phyloP scores from a whole-genome alignment of 1,140 invertebrate species.

The Drosophila triauraria region DNA sequence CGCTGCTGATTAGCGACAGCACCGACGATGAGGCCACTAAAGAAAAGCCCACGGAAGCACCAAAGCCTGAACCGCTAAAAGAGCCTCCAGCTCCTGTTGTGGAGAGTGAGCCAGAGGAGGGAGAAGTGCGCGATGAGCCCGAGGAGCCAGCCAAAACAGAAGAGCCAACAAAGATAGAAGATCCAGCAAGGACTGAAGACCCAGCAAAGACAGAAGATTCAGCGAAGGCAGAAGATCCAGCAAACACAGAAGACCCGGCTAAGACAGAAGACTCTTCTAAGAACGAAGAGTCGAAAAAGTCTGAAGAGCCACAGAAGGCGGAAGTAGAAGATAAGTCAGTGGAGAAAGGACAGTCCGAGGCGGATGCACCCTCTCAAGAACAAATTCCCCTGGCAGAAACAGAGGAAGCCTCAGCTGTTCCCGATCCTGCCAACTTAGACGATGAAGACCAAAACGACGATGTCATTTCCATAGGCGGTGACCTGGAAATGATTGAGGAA shows the following conservation, averaged over 20 bases:
- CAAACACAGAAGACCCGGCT: background rate
- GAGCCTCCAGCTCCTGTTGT: constrained; percentile 38
- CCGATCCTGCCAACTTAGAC: constrained; percentile 27
- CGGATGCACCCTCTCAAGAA: background rate
- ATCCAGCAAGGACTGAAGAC: constrained; percentile 1
- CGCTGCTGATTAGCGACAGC: constrained; percentile 78
- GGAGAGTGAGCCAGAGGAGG: constrained; percentile 71
- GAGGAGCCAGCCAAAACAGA: constrained; percentile 17
- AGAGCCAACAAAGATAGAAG: background rate
- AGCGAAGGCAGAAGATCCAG: background rate
- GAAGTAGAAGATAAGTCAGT: background rate
- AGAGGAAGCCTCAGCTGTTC: background rate
- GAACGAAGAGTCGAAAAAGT: background rate
- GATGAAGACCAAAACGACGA: constrained; percentile 83
- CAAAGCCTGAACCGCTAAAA: background rate
- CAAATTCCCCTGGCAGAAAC: background rate
- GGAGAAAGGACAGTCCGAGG: background rate
- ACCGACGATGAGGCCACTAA: constrained; percentile 75
- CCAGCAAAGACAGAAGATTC: background rate
- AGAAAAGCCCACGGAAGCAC: constrained; percentile 41
- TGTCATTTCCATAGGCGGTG: constrained; percentile 81
- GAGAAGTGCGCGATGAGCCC: constrained; percentile 64
- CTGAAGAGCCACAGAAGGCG: background rate
- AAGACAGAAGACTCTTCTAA: background rate
- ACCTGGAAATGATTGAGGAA: constrained; percentile 78